Base-by-base conservation (phyloP, 2,797 vertebrate species). In the Coluber constrictor region DNA sequence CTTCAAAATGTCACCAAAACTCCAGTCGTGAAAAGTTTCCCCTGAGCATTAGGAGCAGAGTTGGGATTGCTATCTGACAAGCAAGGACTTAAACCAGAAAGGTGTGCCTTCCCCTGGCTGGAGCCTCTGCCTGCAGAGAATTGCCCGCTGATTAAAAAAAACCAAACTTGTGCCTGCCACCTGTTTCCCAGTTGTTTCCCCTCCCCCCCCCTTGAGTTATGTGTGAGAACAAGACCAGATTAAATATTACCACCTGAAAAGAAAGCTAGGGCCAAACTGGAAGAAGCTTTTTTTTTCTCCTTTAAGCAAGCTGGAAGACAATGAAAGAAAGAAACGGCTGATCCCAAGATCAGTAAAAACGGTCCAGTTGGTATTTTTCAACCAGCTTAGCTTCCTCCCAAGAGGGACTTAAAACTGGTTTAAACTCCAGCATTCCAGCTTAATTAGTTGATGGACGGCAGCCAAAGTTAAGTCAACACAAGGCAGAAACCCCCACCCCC, bases 391-490 rank as follows among this genome's bases (percentile, higher is more conserved):
- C 87, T 12, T n/a, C n/a, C 13, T 43, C 51, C 29, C 12, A 10
- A 55, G 47, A 7, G 37, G 66, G 87, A 54, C 29, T n/a, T 83
- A 32, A 54, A 61, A 83, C 70, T 27, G 23, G 74, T 32, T 89
- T 90, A 51, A 43, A 55, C n/a, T 43, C 56, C 66, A 32, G 70
- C 66, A 92, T 92, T 89, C 89, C 83, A 59, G 60, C 83, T 59
- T 90, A 93, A 93, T 90, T 66, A 86, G 60, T 23, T n/a, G 3
- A 27, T 18, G 89, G 89, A 56, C 10, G 20, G 89, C 27, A 3
- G 92, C 89, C 92, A 93, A 66, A 32, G 61, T 90, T 43, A 87
- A 86, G 59, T 87, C 60, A 56, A 70, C 60, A 32, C 54, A 63
- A 57, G 60, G 54, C 83, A 87, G 27, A 74, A 57, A 12, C n/a